phyloP scores from a whole-genome alignment of 2,113 vertebrate species.

The Phaetusa simplex region DNA sequence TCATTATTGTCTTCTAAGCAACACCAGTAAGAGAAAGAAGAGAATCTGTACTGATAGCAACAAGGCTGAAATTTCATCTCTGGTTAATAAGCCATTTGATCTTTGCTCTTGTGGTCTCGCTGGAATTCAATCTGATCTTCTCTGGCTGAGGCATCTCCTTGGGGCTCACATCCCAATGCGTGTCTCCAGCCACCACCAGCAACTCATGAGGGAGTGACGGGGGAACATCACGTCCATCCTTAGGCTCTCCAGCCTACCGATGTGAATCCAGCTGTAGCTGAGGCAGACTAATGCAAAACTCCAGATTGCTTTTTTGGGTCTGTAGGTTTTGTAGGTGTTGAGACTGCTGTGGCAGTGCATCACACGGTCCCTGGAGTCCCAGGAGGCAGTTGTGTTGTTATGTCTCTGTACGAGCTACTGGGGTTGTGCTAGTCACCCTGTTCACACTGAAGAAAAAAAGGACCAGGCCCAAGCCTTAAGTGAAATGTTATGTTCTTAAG shows the following conservation, averaged over 20 bases:
- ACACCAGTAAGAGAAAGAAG: not conserved
- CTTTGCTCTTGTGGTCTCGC: not conserved
- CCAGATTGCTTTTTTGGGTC: not conserved
- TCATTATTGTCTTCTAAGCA: not conserved
- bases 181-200: not conserved
- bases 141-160: not conserved
- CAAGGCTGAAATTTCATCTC: conserved; percentile 50
- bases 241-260: not conserved
- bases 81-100: conserved; percentile 25
- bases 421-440: not conserved
- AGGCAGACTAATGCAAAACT: not conserved
- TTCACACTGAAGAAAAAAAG: not conserved
- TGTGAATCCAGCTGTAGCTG: not conserved
- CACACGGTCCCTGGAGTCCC: not conserved
- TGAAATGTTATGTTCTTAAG: not conserved
- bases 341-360: not conserved
- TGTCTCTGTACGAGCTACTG: not conserved
- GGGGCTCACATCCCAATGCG: not conserved
- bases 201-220: not conserved
- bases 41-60: not conserved
- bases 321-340: not conserved
- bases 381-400: not conserved
- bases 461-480: not conserved
- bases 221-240: accelerated
- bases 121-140: not conserved